Evolutionary conservation across 1,140 invertebrate genomes (phyloP), one percentile per base, ranked within the genome.

Genomic region (Orius insidiosus): DNA sequence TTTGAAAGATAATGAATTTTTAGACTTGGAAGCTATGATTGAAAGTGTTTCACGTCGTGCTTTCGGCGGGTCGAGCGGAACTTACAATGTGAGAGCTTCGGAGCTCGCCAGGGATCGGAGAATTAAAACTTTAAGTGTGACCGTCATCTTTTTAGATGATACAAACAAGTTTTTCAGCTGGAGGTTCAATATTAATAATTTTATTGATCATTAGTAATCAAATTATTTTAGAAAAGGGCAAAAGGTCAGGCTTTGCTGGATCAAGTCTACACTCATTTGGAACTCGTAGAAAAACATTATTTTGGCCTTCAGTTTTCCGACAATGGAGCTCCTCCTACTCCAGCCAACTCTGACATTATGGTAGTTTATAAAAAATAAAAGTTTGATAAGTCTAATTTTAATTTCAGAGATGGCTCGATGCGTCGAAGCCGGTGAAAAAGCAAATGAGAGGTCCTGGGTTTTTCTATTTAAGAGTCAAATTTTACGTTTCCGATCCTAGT

Each of bases 401-500:
- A 51, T 74, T 75, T 35, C 61, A 93, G 87, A 73, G 82, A 63
- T 94, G 89, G 89, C 63, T 94, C 24, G 88, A 94, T 66, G 76
- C 84, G 41, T 72, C 74, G 42, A 94, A 94, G 66, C 75, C 76
- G 43, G 75, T 95, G n/a, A 86, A 86, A 60, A 92, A 93, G 60
- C 84, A 86, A 66, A 72, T 83, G 49, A 73, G 77, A 55, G 67
- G 66, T 5, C 48, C 49, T 50, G 67, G 68, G 11, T 63, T 74
- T 49, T 73, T 85, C 48, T 81, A 77, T 59, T 85, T 87, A 59
- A 66, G 75, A 55, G 80, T 87, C 0, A 86, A 85, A 63, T 98
- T 98, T 71, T 98, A 92, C 68, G 90, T 95, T 15, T 85, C 85
- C 36, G 92, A 98, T 68, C 94, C 94, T 33, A 88, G 88, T 60